A percentile compares a stretch with the other conserved stretches of the same genome.
Evolutionary conservation across 1,140 invertebrate genomes (phyloP).

Genomic region (Drosophila navojoa): DNA sequence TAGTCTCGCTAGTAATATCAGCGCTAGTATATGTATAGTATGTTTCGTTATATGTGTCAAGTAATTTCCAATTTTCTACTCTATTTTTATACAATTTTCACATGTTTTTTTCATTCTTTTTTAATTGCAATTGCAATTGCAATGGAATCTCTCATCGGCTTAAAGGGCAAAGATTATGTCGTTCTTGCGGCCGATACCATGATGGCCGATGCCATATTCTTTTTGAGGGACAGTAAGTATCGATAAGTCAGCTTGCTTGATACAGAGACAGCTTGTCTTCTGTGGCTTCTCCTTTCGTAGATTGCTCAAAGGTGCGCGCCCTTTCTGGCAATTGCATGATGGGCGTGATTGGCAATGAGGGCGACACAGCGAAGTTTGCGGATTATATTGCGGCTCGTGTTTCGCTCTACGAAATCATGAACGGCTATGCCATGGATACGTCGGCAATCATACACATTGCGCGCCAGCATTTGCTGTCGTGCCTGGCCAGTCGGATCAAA

Average conservation of each 20-base stretch:
- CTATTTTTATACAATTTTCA: no score
- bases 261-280: background rate
- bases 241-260: background rate
- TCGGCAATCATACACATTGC: conserved; percentile 95
- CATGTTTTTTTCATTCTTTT: no score
- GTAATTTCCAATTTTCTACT: no score
- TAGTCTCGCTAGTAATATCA: no score
- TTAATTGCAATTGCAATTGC: background rate
- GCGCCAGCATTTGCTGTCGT: conserved; percentile 93
- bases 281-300: conserved; percentile 4
- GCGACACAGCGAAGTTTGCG: conserved; percentile 90
- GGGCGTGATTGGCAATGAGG: conserved; percentile 9
- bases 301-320: conserved; percentile 11
- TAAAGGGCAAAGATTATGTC: conserved; percentile 44
- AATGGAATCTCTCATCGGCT: conserved; percentile 52
- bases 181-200: conserved; percentile 41
- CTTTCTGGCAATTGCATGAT: conserved; percentile 12
- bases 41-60: no score
- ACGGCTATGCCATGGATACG: conserved; percentile 96
- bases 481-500: conserved; percentile 89
- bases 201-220: background rate
- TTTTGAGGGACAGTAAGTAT: conserved; percentile 35
- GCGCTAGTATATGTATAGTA: no score
- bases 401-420: conserved; percentile 98
- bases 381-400: conserved; percentile 98